Evolutionary conservation across 1,140 invertebrate species (phyloP).

Genomic region (Brachionus rubens): DNA sequence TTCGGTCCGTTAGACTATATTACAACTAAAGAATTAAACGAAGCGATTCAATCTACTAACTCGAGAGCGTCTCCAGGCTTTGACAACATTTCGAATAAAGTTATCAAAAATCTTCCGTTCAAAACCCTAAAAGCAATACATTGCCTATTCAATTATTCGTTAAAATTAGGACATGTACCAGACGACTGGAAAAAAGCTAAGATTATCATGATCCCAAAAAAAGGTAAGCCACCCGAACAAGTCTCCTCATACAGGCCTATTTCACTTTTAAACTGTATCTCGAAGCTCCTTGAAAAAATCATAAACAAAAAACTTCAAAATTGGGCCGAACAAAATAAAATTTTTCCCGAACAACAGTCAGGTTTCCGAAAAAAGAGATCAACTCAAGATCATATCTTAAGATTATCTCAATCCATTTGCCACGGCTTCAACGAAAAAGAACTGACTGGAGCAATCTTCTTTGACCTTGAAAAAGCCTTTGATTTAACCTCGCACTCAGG

Average conservation of each 20-base stretch:
- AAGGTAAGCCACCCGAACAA: conserved; percentile 40
- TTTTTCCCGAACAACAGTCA: conserved; percentile 29
- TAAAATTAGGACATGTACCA: conserved; percentile 19
- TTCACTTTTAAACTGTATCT: conserved; percentile 21
- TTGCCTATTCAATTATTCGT: background rate
- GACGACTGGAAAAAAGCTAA: conserved; percentile 35
- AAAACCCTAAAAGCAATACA: too few species aligned
- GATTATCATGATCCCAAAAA: conserved; percentile 47
- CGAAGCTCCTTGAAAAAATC: conserved; percentile 45
- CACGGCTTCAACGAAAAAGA: background rate
- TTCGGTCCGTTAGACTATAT: background rate
- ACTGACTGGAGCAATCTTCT: background rate
- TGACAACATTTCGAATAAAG: background rate
- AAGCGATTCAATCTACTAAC: background rate
- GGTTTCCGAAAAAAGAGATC: conserved; percentile 53
- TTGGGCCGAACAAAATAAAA: conserved; percentile 11
- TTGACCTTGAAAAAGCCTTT: conserved; percentile 31
- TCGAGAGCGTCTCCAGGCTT: background rate
- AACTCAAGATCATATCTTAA: background rate
- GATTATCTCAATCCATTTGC: background rate
- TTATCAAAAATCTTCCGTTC: background rate
- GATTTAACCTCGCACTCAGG: background rate
- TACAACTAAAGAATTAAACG: background rate
- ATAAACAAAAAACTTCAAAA: conserved; percentile 22
- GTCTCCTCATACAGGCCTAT: conserved; percentile 46